Conservation (phyloP, 2,888 invertebrate genomes). For the Rhingia rostrata region DNA sequence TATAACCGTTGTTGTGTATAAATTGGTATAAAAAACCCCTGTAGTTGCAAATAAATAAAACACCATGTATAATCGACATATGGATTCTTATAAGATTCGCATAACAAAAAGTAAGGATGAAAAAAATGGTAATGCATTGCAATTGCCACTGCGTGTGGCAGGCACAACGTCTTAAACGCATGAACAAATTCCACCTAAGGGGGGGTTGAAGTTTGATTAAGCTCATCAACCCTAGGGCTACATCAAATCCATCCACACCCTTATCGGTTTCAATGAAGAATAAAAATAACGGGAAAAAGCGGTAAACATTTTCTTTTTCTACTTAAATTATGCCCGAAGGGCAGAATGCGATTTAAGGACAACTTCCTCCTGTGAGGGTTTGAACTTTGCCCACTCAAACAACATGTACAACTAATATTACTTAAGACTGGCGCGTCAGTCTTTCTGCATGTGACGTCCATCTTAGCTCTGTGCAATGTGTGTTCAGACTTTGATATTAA, state of each 20-base stretch:
- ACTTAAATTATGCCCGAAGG: constrained; percentile 68
- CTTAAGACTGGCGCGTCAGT: constrained; percentile 41
- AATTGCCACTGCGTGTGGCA: constrained; percentile 65
- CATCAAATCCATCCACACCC: constrained; percentile 17
- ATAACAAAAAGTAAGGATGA: constrained; percentile 6
- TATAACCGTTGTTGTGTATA: neutral
- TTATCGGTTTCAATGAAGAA: constrained; percentile 47
- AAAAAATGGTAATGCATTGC: constrained; percentile 52
- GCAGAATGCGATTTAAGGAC: constrained; percentile 32
- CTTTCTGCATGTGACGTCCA: constrained; percentile 60
- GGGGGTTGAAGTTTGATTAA: constrained; percentile 59
- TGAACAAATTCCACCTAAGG: constrained; percentile 66
- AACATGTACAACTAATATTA: constrained; percentile 61
- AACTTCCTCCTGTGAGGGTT: constrained; percentile 23
- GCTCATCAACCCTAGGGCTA: constrained; percentile 61
- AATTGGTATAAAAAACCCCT: neutral
- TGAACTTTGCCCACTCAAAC: constrained; percentile 23
- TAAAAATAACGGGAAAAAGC: constrained; percentile 21
- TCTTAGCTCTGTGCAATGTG: constrained; percentile 43
- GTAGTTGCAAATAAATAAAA: constrained; percentile 37
- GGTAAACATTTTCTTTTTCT: constrained; percentile 40
- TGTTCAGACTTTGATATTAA: constrained; percentile 64
- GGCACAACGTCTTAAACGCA: constrained; percentile 68
- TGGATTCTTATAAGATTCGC: constrained; percentile 25
- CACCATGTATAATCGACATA: constrained; percentile 49